Conservation (phyloP, 2,888 invertebrate species). For the Rhorus exstirpatorius region DNA sequence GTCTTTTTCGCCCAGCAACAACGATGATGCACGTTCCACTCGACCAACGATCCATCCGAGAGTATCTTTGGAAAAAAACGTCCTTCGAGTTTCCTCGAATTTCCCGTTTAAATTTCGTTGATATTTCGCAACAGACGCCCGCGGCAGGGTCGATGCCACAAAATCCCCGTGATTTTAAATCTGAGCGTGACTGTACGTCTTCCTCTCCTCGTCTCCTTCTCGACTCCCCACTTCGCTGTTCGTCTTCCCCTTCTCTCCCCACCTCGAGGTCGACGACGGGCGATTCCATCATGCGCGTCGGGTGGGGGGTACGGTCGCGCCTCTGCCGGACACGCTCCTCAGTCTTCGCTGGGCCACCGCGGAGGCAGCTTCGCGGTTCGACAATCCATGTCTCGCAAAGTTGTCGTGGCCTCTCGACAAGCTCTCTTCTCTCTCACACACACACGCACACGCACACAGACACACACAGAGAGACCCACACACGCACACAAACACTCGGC, state of each 20-base stretch:
- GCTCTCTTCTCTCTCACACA: slow-evolving; percentile 60
- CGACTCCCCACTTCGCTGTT: slow-evolving; percentile 18
- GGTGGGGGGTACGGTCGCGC: slow-evolving; percentile 74
- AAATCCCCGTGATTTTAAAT: slow-evolving; percentile 12
- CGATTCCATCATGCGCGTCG: slow-evolving; percentile 72
- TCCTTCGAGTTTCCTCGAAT: no score
- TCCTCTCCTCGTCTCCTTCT: slow-evolving; percentile 55
- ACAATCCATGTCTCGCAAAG: slow-evolving; percentile 66
- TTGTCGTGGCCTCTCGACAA: slow-evolving; percentile 69
- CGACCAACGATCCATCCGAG: no score
- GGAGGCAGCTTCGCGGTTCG: slow-evolving; percentile 80
- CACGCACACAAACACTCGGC: background rate
- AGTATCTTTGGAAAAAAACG: no score
- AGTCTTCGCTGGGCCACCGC: slow-evolving; percentile 84
- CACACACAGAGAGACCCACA: slow-evolving; percentile 3
- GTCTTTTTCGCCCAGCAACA: no score
- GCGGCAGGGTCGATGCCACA: background rate
- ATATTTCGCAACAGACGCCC: no score
- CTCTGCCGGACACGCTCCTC: slow-evolving; percentile 73
- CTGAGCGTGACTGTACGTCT: slow-evolving; percentile 64
- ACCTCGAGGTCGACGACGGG: slow-evolving; percentile 66
- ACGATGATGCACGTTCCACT: no score
- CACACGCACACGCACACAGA: slow-evolving; percentile 20
- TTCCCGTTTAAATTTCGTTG: no score
- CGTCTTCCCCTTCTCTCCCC: slow-evolving; percentile 46